Conservation (phyloP, 2,888 invertebrate genomes). For the Parnassius orleans region DNA sequence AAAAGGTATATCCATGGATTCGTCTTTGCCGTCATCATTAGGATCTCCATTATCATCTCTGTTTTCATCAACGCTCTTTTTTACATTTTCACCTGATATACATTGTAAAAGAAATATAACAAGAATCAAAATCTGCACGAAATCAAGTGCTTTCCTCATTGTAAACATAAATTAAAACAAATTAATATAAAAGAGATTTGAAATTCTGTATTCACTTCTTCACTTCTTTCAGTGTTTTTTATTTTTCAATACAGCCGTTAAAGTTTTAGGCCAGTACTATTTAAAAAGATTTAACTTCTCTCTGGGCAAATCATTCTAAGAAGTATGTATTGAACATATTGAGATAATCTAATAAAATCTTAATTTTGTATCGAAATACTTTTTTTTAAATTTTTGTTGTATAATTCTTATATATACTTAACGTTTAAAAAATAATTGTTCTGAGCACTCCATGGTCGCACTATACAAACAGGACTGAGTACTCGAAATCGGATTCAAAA, state of each 20-base stretch:
- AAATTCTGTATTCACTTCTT: constrained; percentile 54
- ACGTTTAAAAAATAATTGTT: too few species aligned
- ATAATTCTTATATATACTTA: too few species aligned
- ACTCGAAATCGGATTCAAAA: too few species aligned
- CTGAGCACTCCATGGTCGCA: too few species aligned
- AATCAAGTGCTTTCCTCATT: constrained; percentile 39
- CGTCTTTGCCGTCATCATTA: constrained; percentile 58
- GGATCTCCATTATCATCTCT: constrained; percentile 58
- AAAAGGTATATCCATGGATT: constrained; percentile 56
- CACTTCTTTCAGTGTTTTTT: constrained; percentile 42
- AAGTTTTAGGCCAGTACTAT: constrained; percentile 14
- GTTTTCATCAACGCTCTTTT: constrained; percentile 63
- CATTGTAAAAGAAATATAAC: constrained; percentile 44
- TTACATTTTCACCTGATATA: constrained; percentile 52
- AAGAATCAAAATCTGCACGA: constrained; percentile 45
- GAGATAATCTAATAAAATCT: too few species aligned
- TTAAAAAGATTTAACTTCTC: constrained; percentile 8
- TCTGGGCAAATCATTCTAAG: constrained; percentile 1
- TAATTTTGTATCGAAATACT: too few species aligned
- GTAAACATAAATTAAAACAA: constrained; percentile 39
- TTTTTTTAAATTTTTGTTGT: too few species aligned
- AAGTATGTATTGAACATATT: not conserved
- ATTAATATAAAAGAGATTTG: constrained; percentile 32
- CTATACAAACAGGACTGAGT: too few species aligned
- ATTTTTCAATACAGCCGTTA: constrained; percentile 24